Evolutionary conservation across 1,140 invertebrate genomes (phyloP), one percentile per base, ranked within the genome.

Genomic region (Pogonomyrmex barbatus): DNA sequence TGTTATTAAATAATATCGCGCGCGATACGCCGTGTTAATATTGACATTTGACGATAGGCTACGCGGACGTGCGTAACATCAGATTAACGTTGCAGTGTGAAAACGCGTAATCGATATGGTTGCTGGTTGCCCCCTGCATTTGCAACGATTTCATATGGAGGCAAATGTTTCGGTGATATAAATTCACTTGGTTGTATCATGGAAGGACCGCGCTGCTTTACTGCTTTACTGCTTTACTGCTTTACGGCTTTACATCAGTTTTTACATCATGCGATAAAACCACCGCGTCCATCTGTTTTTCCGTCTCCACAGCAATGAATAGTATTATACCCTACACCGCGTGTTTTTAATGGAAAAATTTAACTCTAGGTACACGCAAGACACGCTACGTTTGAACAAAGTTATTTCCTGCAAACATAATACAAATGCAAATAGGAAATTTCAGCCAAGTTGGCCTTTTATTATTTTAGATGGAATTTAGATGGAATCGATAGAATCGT

Each of bases 51-150:
- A 83, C 79, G 79, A 75, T 83, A 75, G 79, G 79, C 67, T 83
- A 83, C 79, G 79, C 79, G 79, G 56, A 83, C 79, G 79, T 83
- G 79, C 79, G 79, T 83, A 75, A 83, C 79, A 83, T 83, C 79
- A 75, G 79, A 83, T 83, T 83, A 83, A 83, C 79, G 79, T 83
- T 83, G 68, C 79, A 73, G 68, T 83, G 79, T 83, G 79, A 83
- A 83, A 83, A 83, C 79, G 68, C 68, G 79, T 83, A 83, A 83
- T 83, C 68, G 79, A 83, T 83, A 83, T 60, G 68, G 79, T 83
- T 83, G 79, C 24, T 24, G 24, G 24, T 24, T 24, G 24, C 24
- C 24, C 54, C 17, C 67, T 60, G 79, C 68, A 83, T 83, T 83
- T 75, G 68, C 79, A 73, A 75, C 79, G 56, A 83, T 83, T 82